Evolutionary conservation across 2,888 invertebrate species (phyloP), one percentile per base, ranked within the genome.

Genomic region (Syrista parreyssii): DNA sequence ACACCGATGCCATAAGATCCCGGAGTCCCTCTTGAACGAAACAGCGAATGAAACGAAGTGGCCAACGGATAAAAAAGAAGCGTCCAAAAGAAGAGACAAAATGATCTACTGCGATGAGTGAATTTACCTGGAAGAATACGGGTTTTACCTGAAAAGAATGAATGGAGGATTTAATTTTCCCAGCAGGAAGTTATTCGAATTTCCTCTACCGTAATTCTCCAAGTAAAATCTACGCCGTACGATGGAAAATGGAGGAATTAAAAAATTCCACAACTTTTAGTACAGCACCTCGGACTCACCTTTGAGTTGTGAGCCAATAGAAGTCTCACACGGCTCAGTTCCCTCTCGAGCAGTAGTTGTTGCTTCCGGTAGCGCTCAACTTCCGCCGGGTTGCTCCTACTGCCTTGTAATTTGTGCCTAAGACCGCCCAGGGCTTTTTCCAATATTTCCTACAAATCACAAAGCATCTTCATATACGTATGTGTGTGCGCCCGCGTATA

Each of bases 291-390:
- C 6, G 15, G 6, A 55, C 55, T 23, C 94, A 97, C 97, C 95
- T 97, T 97, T 87, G 97, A 97, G 93, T 97, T 97, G 92, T 97
- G 96, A 82, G 97, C 97, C 88, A 98, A 92, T 92, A 97, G 94
- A 81, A 96, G 95, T 91, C 97, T 95, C 78, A 98, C 97, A 79
- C 96, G 93, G 82, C 96, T 95, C 82, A 98, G 91, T 91, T 98
- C 98, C 79, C 95, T 94, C 91, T 96, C 96, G 79, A 96, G 91
- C 76, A 95, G 93, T 74, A 94, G 92, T 88, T 96, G 95, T 87
- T 96, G 96, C 84, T 95, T 94, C 84, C 94, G 92, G 82, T 95
- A 94, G 76, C 94, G 93, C 88, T 95, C 95, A 78, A 95, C 91
- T 82, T 94, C 95, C 79, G 93, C 93, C 32, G 95, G 94, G 89